A percentile compares a stretch with the other conserved stretches of the same genome.
These are phyloP conservation scores for Drosophila neoperkinsi DNA, from an alignment of 2,888 invertebrate species.

Conservation along the genomic window DNA sequence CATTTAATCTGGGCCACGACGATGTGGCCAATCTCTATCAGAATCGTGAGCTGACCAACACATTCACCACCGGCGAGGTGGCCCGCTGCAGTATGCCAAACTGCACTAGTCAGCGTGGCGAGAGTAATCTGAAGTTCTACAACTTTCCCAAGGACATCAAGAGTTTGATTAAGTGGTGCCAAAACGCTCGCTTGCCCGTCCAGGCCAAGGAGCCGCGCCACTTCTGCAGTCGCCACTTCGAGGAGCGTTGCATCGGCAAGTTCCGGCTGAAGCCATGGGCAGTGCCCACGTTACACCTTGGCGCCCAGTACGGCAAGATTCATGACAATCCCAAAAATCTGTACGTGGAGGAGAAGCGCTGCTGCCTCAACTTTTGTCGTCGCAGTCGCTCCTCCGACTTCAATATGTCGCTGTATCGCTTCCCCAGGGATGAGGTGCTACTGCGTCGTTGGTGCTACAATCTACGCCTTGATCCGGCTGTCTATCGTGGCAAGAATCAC, in stretches of 20 bases:
- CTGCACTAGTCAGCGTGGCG: constrained; percentile 79
- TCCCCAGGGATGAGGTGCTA: constrained; percentile 79
- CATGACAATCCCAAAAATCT: constrained; percentile 82
- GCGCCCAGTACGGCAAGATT: constrained; percentile 80
- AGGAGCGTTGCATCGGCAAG: constrained; percentile 82
- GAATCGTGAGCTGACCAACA: constrained; percentile 81
- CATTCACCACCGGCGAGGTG: constrained; percentile 80
- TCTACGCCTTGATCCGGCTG: constrained; percentile 77
- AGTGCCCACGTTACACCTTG: constrained; percentile 80
- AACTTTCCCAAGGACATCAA: constrained; percentile 82
- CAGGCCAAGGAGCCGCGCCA: constrained; percentile 81
- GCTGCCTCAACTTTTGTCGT: constrained; percentile 80
- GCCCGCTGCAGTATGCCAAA: constrained; percentile 83
- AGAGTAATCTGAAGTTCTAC: constrained; percentile 82
- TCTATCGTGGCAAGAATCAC: constrained; percentile 82
- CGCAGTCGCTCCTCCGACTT: constrained; percentile 82
- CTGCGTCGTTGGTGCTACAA: constrained; percentile 82
- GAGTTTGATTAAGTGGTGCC: constrained; percentile 82
- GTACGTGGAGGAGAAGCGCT: constrained; percentile 82
- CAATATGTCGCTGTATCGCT: constrained; percentile 81
- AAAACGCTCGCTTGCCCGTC: constrained; percentile 81
- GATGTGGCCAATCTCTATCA: constrained; percentile 83
- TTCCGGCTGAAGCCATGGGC: constrained; percentile 83
- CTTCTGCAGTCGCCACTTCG: constrained; percentile 82
- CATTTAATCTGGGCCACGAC: constrained; percentile 81